Evolutionary conservation across 2,113 vertebrate genomes (phyloP).

Genomic region (Sprattus sprattus): DNA sequence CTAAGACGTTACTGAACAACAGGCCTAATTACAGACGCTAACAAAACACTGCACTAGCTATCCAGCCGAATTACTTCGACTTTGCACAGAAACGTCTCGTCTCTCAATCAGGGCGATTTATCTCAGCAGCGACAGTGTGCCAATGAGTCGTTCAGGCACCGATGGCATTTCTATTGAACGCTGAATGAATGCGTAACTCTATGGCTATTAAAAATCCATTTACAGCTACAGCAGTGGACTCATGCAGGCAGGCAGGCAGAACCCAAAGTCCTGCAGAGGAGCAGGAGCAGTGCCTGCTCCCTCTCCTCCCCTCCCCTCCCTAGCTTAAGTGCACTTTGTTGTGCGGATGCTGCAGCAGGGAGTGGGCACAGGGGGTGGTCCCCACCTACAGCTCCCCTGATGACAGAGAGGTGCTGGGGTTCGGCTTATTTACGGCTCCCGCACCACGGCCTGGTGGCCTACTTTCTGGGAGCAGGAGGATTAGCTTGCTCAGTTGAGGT

Average conservation of each 20-base stretch:
- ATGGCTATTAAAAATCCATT: neutral
- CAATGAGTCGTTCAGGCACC: neutral
- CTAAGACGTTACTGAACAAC: neutral
- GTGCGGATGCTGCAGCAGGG: neutral
- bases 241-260: neutral
- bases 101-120: neutral
- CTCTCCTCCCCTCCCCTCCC: neutral
- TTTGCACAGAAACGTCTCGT: no score
- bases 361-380: conserved; percentile 5
- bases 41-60: neutral
- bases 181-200: no score
- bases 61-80: neutral
- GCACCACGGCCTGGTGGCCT: neutral
- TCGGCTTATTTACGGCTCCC: neutral
- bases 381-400: neutral
- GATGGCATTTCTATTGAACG: neutral
- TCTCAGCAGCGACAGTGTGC: neutral
- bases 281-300: no score
- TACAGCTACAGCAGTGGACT: neutral
- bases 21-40: neutral
- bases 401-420: neutral
- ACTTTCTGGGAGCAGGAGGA: neutral
- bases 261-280: neutral
- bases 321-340: neutral
- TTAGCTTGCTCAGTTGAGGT: neutral